Evolutionary conservation across 1,140 invertebrate species (phyloP), one percentile per base, ranked within the genome.

Genomic region (Drosophila sproati): DNA sequence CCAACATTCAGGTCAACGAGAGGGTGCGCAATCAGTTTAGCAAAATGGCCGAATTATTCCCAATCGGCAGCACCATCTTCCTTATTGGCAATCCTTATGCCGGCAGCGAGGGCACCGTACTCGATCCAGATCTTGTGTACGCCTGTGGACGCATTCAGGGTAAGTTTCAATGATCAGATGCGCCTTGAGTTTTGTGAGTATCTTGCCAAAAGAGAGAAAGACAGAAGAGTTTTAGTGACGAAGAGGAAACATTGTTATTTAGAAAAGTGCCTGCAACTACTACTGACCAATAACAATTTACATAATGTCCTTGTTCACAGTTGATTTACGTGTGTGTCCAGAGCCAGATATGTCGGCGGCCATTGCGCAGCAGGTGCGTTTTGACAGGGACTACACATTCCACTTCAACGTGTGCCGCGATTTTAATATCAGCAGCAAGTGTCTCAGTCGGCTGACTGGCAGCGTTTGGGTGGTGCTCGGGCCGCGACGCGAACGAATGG

Each of bases 361-460:
- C 0, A 48, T 2, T 83, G 75, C 10, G 10, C 8, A 93, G 8
- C 89, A 93, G 61, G 66, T 91, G 12, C 68, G 91, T 31, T 69
- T 86, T 0, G 79, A 87, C 29, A 64, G 59, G 7, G 91, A 83
- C 39, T 94, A 93, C 52, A 72, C 92, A 32, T 86, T 91, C 77
- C 75, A 92, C 2, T 91, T 81, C 55, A 71, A 80, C 7, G 86
- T 91, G 0, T 78, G 92, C 4, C 72, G 71, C 0, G 54, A 75
- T 60, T 55, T 78, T 37, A 82, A 69, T 78, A 93, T 98, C 66
- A 95, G 94, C 51, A 90, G 94, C 0, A 94, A 95, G 70, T 93
- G 98, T 54, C 87, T 99, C 52, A 96, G 97, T 1, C 94, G 97
- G 29, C 95, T 99, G 10, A 98, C 98, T 0, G 97, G 98, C 1